Percentiles rank a stretch among this genome's conserved stretches.
phyloP scores from a whole-genome alignment of 2,797 vertebrate genomes.

The Scleropages formosus region DNA sequence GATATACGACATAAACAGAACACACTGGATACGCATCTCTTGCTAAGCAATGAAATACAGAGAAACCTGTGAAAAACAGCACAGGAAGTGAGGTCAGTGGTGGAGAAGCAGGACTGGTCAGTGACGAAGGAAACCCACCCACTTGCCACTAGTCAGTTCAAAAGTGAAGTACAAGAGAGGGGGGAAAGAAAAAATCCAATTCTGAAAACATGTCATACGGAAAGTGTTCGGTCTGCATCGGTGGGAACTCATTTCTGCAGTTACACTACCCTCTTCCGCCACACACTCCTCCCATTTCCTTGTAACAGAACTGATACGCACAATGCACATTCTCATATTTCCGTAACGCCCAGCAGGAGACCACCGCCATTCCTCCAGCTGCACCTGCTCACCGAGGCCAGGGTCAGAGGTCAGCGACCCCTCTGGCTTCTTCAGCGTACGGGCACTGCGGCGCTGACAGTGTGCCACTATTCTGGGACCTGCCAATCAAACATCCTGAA shows the following conservation, averaged over 20 bases:
- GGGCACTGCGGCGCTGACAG: background rate
- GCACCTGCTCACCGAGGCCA: background rate
- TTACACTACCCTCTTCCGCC: background rate
- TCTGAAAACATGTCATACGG: too few relatives aligned
- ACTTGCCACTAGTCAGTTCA: background rate
- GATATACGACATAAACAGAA: too few relatives aligned
- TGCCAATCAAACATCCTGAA: background rate
- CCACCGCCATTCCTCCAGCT: background rate
- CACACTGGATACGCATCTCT: background rate
- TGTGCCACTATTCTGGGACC: slow-evolving; percentile 15
- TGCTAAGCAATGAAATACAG: too few relatives aligned
- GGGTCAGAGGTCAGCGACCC: slow-evolving; percentile 24
- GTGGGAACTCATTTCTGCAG: too few relatives aligned
- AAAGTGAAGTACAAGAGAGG: background rate
- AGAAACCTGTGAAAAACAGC: background rate
- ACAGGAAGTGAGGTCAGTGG: background rate
- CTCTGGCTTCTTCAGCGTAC: background rate
- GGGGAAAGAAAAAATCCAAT: background rate
- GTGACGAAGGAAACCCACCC: too few relatives aligned
- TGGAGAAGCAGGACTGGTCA: background rate
- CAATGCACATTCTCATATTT: background rate
- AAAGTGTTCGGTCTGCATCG: too few relatives aligned
- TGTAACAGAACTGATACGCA: background rate
- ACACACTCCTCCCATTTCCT: background rate
- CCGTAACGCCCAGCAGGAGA: background rate